Conservation (phyloP, 2,113 vertebrate genomes). For the Tretioscincus oriximinensis region DNA sequence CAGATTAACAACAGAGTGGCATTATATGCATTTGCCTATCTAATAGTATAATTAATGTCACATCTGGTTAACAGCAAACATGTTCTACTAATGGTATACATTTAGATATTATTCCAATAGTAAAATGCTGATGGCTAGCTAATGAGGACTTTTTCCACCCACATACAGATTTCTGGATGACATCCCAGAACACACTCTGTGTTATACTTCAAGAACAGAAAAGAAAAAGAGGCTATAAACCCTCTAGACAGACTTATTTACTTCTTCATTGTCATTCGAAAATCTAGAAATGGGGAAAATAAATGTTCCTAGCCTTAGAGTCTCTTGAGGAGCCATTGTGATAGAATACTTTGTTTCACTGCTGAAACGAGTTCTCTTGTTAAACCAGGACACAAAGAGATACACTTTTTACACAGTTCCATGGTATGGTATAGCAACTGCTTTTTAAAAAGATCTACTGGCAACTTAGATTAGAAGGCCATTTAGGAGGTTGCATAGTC, state of each 20-base stretch:
- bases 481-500: too few relatives aligned
- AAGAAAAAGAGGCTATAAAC: neutral
- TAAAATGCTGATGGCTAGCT: slow-evolving; percentile 17
- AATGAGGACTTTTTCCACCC: neutral
- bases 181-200: slow-evolving; percentile 19
- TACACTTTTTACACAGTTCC: too few relatives aligned
- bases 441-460: too few relatives aligned
- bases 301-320: neutral
- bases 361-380: too few relatives aligned
- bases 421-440: too few relatives aligned
- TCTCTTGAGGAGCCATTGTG: neutral
- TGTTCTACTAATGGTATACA: neutral
- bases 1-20: neutral
- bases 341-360: too few relatives aligned
- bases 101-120: neutral
- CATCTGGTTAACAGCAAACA: neutral
- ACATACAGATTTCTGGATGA: slow-evolving; percentile 21
- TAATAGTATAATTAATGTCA: neutral
- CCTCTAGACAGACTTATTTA: neutral
- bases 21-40: neutral
- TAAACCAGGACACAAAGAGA: too few relatives aligned
- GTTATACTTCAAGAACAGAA: neutral
- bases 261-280: neutral
- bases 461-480: too few relatives aligned
- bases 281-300: neutral